A percentile compares a stretch with the other conserved stretches of the same genome.
These are phyloP conservation scores for Hyaena hyaena DNA, from an alignment of 2,113 vertebrate species.

Conservation along the genomic window DNA sequence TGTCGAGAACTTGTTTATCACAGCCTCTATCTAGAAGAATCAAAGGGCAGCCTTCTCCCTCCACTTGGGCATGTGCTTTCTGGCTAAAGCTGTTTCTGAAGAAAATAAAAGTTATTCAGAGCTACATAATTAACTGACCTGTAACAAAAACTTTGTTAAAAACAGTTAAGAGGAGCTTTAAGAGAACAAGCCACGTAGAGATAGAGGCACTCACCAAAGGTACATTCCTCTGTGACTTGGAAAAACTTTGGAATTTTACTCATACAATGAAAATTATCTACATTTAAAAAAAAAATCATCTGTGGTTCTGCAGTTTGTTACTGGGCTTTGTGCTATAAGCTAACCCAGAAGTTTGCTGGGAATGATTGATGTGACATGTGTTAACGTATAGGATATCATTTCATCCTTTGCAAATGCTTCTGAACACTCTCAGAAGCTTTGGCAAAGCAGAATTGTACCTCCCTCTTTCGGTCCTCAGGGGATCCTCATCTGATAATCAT, in stretches of 20 bases:
- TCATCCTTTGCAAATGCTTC: not conserved
- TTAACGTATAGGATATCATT: not conserved
- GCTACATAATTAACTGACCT: not conserved
- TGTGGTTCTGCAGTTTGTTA: not conserved
- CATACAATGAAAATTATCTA: not conserved
- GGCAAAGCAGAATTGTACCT: not conserved
- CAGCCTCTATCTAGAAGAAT: constrained; percentile 44
- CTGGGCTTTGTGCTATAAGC: not conserved
- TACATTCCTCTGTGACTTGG: not conserved
- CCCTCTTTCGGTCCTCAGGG: not conserved
- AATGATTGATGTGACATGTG: not conserved
- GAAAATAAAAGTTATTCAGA: not conserved
- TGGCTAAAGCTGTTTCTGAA: not conserved
- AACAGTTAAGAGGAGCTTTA: not conserved
- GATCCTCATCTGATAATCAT: not conserved
- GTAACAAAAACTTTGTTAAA: not conserved
- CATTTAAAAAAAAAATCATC: not conserved
- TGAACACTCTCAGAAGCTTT: not conserved
- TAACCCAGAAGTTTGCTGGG: not conserved
- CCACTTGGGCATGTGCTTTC: not conserved
- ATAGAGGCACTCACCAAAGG: not conserved
- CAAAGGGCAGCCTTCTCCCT: not conserved
- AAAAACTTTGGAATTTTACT: not conserved
- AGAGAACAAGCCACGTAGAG: not conserved
- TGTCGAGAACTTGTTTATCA: not conserved